Percentiles rank a stretch among this genome's conserved stretches.
These are phyloP conservation scores for Pipistrellus pygmaeus DNA, from an alignment of 2,797 vertebrate species.

Conservation along the genomic window DNA sequence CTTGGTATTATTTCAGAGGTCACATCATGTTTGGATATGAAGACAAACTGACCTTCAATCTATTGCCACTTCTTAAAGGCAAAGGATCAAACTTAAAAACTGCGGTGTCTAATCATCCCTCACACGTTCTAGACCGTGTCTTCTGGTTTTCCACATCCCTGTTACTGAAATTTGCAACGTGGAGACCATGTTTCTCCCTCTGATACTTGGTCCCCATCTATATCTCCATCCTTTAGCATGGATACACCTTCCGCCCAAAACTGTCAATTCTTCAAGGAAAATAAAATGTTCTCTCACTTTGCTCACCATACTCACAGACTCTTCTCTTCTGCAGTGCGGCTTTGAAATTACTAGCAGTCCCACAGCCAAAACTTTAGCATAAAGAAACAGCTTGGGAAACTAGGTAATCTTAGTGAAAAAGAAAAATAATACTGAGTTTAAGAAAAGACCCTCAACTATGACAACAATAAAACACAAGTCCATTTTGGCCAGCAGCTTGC, in stretches of 20 bases:
- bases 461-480: neutral
- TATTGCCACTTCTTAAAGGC: neutral
- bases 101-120: neutral
- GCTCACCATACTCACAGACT: neutral
- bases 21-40: neutral
- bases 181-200: neutral
- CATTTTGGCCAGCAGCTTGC: neutral
- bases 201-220: neutral
- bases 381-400: neutral
- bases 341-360: neutral
- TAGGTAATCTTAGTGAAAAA: neutral
- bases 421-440: neutral
- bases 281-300: neutral
- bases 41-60: neutral
- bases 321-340: neutral
- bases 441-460: neutral
- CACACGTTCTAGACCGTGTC: neutral
- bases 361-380: neutral
- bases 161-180: neutral
- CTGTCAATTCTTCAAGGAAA: neutral
- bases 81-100: neutral
- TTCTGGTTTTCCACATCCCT: neutral
- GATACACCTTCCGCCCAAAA: neutral
- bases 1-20: neutral
- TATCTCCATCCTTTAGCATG: no score